Percentiles rank a stretch among this genome's conserved stretches.
These are phyloP conservation scores for Macheiramphus alcinus DNA, from an alignment of 2,113 vertebrate species.

Conservation along the genomic window DNA sequence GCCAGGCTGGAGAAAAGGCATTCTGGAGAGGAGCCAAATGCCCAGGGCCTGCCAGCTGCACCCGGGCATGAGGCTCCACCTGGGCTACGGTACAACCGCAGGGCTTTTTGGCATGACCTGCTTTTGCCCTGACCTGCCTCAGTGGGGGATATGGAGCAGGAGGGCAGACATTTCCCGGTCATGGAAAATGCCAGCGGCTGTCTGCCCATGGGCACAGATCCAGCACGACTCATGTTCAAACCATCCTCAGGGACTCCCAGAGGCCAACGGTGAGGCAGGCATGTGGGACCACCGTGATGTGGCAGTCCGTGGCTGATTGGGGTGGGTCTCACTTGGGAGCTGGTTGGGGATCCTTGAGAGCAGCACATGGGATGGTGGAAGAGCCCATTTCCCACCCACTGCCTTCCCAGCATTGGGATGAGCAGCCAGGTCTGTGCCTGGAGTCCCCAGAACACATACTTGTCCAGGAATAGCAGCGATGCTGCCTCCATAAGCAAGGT, in stretches of 20 bases:
- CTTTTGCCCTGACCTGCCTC: background rate
- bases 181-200: background rate
- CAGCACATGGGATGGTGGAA: accelerated
- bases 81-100: accelerated
- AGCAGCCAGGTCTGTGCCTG: background rate
- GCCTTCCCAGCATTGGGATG: background rate
- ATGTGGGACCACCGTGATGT: accelerated
- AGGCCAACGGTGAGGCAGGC: background rate
- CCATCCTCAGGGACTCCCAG: background rate
- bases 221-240: background rate
- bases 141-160: accelerated
- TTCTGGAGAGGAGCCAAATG: background rate
- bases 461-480: accelerated
- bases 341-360: background rate
- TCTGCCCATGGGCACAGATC: accelerated
- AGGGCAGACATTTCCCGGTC: background rate
- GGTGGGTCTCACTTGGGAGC: accelerated
- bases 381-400: background rate
- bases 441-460: background rate
- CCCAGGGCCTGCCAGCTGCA: background rate
- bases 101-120: background rate
- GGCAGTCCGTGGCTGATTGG: accelerated
- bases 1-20: accelerated
- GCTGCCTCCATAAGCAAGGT: background rate
- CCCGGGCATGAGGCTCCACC: background rate